Base-by-base conservation (phyloP, 2,888 invertebrate genomes). In the Zygothrica quintamaculata region DNA sequence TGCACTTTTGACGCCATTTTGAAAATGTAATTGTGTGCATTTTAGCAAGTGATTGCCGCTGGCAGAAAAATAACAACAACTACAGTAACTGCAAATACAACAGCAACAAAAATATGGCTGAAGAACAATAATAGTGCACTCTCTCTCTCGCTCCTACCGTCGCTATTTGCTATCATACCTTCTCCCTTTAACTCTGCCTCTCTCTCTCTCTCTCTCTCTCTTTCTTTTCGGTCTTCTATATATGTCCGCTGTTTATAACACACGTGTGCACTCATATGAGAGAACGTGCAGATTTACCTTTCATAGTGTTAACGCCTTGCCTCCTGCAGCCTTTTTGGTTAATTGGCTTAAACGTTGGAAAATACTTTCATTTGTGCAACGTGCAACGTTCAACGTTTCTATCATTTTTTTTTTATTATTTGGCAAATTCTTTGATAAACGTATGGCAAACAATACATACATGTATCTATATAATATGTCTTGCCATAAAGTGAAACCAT, bases 1-100 rank as follows among this genome's bases (percentile, higher is more conserved):
- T 73, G 75, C 77, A 77, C 68, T 81, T 85, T 75, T 81, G 81
- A 77, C 89, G 89, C 89, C 88, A 88, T 88, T 88, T 88, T 88
- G 82, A 70, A 88, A 88, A 77, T 76, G 73, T 74, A 79, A 81
- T 88, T 81, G 87, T 72, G 75, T 79, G 78, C 73, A 84, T 55
- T 75, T 69, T 61, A 65, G 68, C 70, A 74, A 68, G 69, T 71
- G 64, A 65, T 66, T 71, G 74, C 71, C 56, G 18, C 39, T 39
- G 61, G 40, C 43, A 53, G 44, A 42, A 26, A 48, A 59, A 36
- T 40, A 43, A 22, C 18, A 43, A 56, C 31, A 15, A 16, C 15
- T 26, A 34, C 31, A 25, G 31, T 31, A 33, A 25, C 37, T 15
- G 11, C 37, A 43, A 50, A 13, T 39, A 37, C 25, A 39, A 51